These are phyloP conservation scores for Volucella zonaria DNA, from an alignment of 2,888 invertebrate species.

Conservation along the genomic window DNA sequence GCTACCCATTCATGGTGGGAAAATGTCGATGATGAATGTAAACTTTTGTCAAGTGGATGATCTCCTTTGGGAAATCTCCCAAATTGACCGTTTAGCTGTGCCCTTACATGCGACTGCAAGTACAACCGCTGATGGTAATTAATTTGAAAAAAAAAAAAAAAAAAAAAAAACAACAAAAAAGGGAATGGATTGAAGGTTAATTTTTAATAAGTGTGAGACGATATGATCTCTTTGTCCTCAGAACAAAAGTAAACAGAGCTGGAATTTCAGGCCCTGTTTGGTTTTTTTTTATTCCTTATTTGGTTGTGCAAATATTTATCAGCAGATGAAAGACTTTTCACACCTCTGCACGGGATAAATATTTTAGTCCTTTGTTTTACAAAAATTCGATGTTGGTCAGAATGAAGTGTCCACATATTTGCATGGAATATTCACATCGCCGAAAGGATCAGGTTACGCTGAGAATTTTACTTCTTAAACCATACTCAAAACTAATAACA, in stretches of 20 bases:
- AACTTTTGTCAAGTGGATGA: constrained; percentile 60
- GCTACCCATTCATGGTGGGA: constrained; percentile 47
- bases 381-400: constrained; percentile 34
- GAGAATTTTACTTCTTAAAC: constrained; percentile 2
- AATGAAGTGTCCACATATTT: constrained; percentile 22
- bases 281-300: not conserved
- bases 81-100: constrained; percentile 81
- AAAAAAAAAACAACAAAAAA: constrained; percentile 22
- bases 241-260: constrained; percentile 22
- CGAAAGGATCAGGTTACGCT: constrained; percentile 51
- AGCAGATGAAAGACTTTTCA: constrained; percentile 56
- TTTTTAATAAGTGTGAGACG: constrained; percentile 47
- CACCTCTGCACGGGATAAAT: constrained; percentile 51
- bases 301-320: constrained; percentile 61
- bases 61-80: constrained; percentile 76
- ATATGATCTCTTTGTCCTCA: constrained; percentile 30
- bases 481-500: constrained; percentile 32
- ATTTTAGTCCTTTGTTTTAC: constrained; percentile 25
- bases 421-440: not conserved
- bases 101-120: constrained; percentile 34
- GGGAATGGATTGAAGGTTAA: constrained; percentile 21
- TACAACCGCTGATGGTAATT: constrained; percentile 48
- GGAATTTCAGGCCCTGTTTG: constrained; percentile 9
- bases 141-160: constrained; percentile 13
- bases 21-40: constrained; percentile 29